These are phyloP conservation scores for Globia sparganii DNA, from an alignment of 2,888 invertebrate species.

Conservation along the genomic window DNA sequence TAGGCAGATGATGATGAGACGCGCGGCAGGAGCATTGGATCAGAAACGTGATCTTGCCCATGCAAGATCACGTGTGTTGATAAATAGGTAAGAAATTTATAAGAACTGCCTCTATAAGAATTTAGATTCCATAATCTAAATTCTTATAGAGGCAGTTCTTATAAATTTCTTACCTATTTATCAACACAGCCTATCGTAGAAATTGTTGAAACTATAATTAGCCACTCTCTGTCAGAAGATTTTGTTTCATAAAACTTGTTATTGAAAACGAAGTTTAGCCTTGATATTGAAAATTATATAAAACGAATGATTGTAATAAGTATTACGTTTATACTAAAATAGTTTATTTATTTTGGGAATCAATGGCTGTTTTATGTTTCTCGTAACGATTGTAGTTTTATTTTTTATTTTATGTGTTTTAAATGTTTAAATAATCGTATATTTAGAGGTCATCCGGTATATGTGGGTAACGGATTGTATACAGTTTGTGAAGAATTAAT, in stretches of 20 bases:
- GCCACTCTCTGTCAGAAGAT: constrained; percentile 4
- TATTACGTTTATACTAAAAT: constrained; percentile 32
- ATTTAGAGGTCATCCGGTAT: constrained; percentile 29
- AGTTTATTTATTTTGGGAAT: constrained; percentile 46
- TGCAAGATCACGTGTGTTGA: too few species aligned
- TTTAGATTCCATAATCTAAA: too few species aligned
- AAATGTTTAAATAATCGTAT: constrained; percentile 39
- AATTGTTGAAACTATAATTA: constrained; percentile 12
- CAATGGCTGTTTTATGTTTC: constrained; percentile 52
- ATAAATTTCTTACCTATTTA: background rate
- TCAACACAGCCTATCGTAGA: background rate
- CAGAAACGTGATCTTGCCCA: background rate
- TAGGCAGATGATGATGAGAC: too few species aligned
- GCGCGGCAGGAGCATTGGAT: background rate
- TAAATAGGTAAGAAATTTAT: too few species aligned
- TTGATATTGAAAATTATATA: constrained; percentile 60
- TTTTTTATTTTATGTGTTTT: constrained; percentile 46
- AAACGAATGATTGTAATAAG: constrained; percentile 53
- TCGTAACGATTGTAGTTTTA: constrained; percentile 44
- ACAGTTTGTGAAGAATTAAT: constrained; percentile 8
- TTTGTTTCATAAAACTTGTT: constrained; percentile 37
- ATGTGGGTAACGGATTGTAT: constrained; percentile 1
- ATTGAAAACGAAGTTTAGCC: constrained; percentile 20
- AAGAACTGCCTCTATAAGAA: too few species aligned
- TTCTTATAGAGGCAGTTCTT: background rate